Evolutionary conservation across 2,113 vertebrate genomes (phyloP).

Genomic region (Halcyon malimbica): DNA sequence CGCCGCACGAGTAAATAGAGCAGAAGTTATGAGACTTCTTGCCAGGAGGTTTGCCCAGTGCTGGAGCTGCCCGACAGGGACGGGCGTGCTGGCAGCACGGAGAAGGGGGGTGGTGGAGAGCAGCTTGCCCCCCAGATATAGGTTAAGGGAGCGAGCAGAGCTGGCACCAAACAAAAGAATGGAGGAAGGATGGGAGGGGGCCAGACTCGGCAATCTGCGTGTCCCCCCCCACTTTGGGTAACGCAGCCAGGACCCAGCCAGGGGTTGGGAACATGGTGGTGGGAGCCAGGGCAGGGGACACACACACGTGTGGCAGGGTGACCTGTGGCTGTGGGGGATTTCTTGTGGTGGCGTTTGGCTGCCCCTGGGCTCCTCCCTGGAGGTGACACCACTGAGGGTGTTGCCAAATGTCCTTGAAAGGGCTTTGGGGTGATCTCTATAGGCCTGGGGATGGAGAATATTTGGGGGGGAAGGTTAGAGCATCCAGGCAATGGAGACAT

Average conservation of each 20-base stretch:
- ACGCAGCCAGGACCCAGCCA: background rate
- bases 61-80: background rate
- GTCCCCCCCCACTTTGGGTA: rapidly evolving
- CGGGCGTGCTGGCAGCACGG: background rate
- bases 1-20: conserved; percentile 80
- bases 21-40: conserved; percentile 85
- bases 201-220: background rate
- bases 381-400: background rate
- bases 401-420: background rate
- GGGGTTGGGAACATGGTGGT: rapidly evolving
- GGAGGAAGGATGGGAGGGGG: background rate
- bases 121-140: background rate
- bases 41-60: conserved; percentile 67
- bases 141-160: background rate
- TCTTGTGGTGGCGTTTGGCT: rapidly evolving
- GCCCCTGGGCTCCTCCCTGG: background rate
- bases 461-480: background rate
- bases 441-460: background rate
- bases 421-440: rapidly evolving
- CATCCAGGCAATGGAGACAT: background rate
- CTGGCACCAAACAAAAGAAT: background rate
- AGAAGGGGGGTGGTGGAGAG: background rate
- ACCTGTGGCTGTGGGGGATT: background rate
- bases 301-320: background rate
- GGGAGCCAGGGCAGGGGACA: background rate